Conservation (phyloP, 2,888 invertebrate species). For the Spodoptera exigua region DNA sequence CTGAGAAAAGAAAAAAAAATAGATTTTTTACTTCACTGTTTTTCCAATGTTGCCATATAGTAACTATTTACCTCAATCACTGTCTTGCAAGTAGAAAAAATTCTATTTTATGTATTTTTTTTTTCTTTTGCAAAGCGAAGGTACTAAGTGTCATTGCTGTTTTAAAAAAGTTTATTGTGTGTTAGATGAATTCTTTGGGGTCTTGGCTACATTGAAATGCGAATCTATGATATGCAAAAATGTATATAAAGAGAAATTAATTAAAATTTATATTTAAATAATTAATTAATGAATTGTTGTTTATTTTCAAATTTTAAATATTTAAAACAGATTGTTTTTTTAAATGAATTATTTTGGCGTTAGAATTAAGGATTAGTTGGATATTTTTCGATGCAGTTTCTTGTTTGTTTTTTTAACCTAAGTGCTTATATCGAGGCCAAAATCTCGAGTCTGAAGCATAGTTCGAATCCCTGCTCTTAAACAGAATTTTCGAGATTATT, state of each 20-base stretch:
- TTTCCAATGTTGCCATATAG: constrained; percentile 85
- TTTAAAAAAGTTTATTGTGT: constrained; percentile 54
- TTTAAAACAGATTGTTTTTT: constrained; percentile 27
- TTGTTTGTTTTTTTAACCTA: too few species aligned
- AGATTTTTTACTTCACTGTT: constrained; percentile 62
- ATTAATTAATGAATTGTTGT: constrained; percentile 25
- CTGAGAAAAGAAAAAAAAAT: constrained; percentile 31
- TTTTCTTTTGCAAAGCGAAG: constrained; percentile 44
- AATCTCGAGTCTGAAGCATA: too few species aligned
- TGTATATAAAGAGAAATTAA: constrained; percentile 14
- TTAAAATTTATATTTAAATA: constrained; percentile 10
- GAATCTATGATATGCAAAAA: constrained; percentile 21
- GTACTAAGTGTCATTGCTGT: constrained; percentile 46
- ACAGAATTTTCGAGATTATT: too few species aligned
- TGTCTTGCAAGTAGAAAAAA: constrained; percentile 65
- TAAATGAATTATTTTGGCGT: constrained; percentile 10
- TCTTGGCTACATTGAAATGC: constrained; percentile 57
- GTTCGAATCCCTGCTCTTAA: too few species aligned
- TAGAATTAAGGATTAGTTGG: too few species aligned
- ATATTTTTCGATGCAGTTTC: too few species aligned
- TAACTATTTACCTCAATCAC: constrained; percentile 83
- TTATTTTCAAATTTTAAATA: constrained; percentile 25
- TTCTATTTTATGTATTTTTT: constrained; percentile 34
- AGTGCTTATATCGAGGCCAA: too few species aligned
- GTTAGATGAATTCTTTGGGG: constrained; percentile 46